Base-by-base conservation (phyloP, 2,888 invertebrate genomes). In the Eucera pruinosa region DNA sequence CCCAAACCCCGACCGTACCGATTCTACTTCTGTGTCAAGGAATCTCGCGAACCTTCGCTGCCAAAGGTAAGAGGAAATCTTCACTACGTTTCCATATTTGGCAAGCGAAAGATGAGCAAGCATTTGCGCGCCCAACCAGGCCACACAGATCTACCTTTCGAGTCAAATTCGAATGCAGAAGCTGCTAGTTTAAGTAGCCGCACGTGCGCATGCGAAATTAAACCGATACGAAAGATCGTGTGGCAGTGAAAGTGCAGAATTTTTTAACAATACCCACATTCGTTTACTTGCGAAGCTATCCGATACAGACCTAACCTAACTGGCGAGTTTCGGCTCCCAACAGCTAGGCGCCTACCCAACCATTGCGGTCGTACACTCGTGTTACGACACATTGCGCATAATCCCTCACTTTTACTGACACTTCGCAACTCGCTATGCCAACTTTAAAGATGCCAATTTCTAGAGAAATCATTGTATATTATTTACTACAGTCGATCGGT, bases 201-300 rank as follows among this genome's bases (percentile, higher is more conserved):
- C 11, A 0, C 33, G 27, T 20, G 2, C 23, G 13, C 18, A 36
- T 9, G 11, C 20, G 15, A 36, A 7, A n/a, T 39, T 27, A 11
- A 45, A 41, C 23, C 18, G 39, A 50, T 9, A 2, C 33, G 33
- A 33, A 36, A 27, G 11, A 41, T 69, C 30, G 20, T 54, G 18
- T 18, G n/a, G 18, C n/a, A 43, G 64, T 65, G 82, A 82, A 82
- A 82, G 82, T 73, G 48, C 25, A 23, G 25, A 41, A 50, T 75
- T 58, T 64, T 81, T 52, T 55, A 15, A 15, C 50, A 47, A 65
- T 47, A 62, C 3, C 39, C 18, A 23, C 27, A 39, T 25, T 54
- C 55, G 75, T 50, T 62, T 61, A 11, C n/a, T 25, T 5, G 18
- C 0, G 27, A 25, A 23, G 50, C 52, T 43, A 23, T 33, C 13